These are phyloP conservation scores for Caenorhabditis remanei DNA, from an alignment of 1,140 invertebrate species.

Conservation along the genomic window DNA sequence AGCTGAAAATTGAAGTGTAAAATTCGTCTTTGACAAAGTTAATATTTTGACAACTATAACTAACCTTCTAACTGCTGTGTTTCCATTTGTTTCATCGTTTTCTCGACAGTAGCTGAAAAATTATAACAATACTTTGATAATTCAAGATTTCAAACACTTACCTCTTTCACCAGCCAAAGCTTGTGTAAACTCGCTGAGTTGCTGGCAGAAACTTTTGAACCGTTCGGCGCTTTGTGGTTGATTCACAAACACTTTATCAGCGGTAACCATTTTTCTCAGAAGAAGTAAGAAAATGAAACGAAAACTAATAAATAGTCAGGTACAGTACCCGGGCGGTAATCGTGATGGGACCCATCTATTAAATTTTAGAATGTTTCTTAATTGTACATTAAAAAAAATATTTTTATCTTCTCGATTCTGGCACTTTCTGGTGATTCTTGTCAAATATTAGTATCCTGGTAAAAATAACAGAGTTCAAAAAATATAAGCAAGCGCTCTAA, in stretches of 20 bases:
- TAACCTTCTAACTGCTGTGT: slow-evolving; percentile 5
- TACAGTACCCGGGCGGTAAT: too few species aligned
- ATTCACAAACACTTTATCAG: not conserved
- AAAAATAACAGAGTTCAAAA: too few species aligned
- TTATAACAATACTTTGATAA: not conserved
- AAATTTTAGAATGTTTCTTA: too few species aligned
- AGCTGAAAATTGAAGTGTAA: not conserved
- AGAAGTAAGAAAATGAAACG: too few species aligned
- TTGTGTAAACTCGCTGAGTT: slow-evolving; percentile 8
- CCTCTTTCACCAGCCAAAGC: slow-evolving; percentile 3
- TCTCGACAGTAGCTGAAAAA: not conserved
- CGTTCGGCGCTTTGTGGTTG: not conserved
- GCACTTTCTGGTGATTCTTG: too few species aligned
- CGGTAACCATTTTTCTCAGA: not conserved
- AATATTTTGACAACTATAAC: not conserved
- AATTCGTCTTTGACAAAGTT: not conserved
- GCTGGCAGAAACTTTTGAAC: slow-evolving; percentile 3
- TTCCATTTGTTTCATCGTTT: slow-evolving; percentile 14
- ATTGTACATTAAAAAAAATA: too few species aligned
- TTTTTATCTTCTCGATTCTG: too few species aligned
- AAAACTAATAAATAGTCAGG: too few species aligned
- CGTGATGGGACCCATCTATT: too few species aligned
- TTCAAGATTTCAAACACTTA: not conserved
- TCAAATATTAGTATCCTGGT: too few species aligned
- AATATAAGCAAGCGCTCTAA: too few species aligned